phyloP scores from a whole-genome alignment of 2,888 invertebrate species.

The Ypsolopha sequella region DNA sequence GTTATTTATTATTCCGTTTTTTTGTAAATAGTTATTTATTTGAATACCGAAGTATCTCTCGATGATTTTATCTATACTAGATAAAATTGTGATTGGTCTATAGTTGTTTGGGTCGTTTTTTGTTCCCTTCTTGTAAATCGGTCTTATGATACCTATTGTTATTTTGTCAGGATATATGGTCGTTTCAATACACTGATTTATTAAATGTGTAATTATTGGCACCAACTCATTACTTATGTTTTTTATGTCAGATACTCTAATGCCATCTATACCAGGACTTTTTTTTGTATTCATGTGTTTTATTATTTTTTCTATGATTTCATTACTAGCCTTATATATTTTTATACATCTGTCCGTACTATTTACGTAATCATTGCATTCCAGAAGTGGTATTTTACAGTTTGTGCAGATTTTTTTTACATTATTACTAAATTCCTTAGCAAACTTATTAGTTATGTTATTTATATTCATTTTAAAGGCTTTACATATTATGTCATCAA shows the following conservation, averaged over 20 bases:
- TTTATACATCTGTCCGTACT: slow-evolving; percentile 27
- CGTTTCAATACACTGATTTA: slow-evolving; percentile 5
- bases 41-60: slow-evolving; percentile 5
- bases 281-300: slow-evolving; percentile 4
- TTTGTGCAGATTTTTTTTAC: neutral
- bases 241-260: slow-evolving; percentile 8
- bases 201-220: slow-evolving; percentile 5
- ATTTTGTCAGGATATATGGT: slow-evolving; percentile 5
- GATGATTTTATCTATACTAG: slow-evolving; percentile 7
- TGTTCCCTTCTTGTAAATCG: slow-evolving; percentile 8
- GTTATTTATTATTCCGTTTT: slow-evolving; percentile 3
- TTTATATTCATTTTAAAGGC: neutral
- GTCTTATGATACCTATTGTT: slow-evolving; percentile 8
- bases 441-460: neutral
- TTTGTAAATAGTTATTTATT: slow-evolving; percentile 5
- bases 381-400: neutral
- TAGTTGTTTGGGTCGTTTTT: slow-evolving; percentile 8
- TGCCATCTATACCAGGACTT: slow-evolving; percentile 7
- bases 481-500: slow-evolving; percentile 4
- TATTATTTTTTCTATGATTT: slow-evolving; percentile 1
- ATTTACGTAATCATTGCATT: slow-evolving; percentile 16
- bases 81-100: slow-evolving; percentile 9
- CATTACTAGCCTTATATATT: slow-evolving; percentile 9
- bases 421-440: neutral
- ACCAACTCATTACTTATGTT: slow-evolving; percentile 5